phyloP scores from a whole-genome alignment of 2,888 invertebrate species.

The Drosophila nr. fundita region DNA sequence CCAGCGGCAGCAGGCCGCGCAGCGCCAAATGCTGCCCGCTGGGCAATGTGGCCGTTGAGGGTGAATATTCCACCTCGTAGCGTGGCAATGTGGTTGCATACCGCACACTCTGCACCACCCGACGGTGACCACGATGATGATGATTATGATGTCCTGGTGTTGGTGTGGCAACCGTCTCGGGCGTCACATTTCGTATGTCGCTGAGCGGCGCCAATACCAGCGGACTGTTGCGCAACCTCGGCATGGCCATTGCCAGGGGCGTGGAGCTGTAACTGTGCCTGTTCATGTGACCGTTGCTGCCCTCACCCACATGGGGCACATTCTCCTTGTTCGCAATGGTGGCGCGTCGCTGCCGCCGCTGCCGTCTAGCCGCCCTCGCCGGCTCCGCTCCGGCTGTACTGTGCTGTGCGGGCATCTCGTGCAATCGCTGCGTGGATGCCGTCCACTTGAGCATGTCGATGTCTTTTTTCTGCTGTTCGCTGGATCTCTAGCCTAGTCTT shows the following conservation, averaged over 20 bases:
- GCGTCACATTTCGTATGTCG: conserved; percentile 79
- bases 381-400: background rate
- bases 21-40: conserved; percentile 81
- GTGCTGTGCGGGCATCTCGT: conserved; percentile 45
- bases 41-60: conserved; percentile 69
- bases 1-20: conserved; percentile 81
- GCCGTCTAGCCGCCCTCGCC: conserved; percentile 48
- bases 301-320: conserved; percentile 47
- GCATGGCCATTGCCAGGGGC: conserved; percentile 71
- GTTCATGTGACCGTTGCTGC: background rate
- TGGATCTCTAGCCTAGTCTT: conserved; percentile 12
- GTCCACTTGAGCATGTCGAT: conserved; percentile 83
- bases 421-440: conserved; percentile 76
- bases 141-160: background rate
- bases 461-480: background rate
- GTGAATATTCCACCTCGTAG: conserved; percentile 84
- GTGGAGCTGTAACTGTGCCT: conserved; percentile 73
- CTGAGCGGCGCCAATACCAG: conserved; percentile 77
- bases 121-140: background rate
- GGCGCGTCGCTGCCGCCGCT: conserved; percentile 73
- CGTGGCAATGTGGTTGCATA: conserved; percentile 84
- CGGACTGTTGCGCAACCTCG: conserved; percentile 71
- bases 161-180: conserved; percentile 56
- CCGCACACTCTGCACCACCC: conserved; percentile 53
- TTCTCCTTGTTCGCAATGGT: conserved; percentile 83